These are phyloP conservation scores for Morone saxatilis DNA, from an alignment of 2,113 vertebrate genomes.

Conservation along the genomic window DNA sequence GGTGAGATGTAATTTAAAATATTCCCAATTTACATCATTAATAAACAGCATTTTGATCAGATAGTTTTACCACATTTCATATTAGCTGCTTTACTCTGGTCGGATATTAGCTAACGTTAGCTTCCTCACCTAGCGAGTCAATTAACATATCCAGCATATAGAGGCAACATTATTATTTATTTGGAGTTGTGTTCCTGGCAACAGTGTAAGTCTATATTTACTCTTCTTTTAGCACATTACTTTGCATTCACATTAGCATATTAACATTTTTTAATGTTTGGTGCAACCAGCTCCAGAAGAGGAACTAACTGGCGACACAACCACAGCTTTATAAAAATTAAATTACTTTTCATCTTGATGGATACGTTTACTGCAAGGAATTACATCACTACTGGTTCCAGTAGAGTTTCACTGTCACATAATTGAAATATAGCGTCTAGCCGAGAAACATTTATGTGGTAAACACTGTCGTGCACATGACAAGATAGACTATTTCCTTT, in stretches of 20 bases:
- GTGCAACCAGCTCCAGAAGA: no score
- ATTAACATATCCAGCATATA: no score
- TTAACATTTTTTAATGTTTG: no score
- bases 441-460: neutral
- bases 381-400: neutral
- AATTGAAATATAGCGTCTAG: neutral
- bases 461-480: fast-evolving
- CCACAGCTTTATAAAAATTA: no score
- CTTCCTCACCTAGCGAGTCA: neutral
- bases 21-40: neutral
- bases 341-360: neutral
- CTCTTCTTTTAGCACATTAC: no score
- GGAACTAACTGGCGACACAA: no score
- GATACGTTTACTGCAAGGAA: neutral
- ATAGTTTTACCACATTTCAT: neutral
- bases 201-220: no score
- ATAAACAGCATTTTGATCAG: neutral
- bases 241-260: no score
- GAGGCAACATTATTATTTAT: no score
- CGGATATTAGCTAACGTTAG: neutral
- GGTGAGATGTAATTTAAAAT: neutral
- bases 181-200: no score
- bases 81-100: neutral
- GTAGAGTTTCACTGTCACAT: neutral
- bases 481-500: neutral